Percentiles rank a stretch among this genome's conserved stretches.
These are phyloP conservation scores for Rostratula benghalensis DNA, from an alignment of 2,113 vertebrate species.

Conservation along the genomic window DNA sequence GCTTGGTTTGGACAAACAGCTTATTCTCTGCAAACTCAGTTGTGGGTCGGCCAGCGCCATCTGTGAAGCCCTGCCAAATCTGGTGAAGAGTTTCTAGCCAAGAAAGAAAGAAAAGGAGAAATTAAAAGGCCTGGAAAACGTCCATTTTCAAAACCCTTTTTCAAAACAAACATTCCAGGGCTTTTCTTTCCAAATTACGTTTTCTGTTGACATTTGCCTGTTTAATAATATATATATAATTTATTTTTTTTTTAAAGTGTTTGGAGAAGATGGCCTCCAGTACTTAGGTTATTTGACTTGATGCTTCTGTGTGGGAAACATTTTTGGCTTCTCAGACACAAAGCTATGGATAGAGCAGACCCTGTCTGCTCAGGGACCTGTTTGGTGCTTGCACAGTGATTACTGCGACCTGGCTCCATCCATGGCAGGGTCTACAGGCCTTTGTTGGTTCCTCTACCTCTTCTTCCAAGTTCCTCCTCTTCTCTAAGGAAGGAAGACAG, in stretches of 20 bases:
- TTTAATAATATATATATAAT: not conserved
- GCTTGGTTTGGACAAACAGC: slow-evolving; percentile 61
- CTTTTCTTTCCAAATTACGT: slow-evolving; percentile 9
- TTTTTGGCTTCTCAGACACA: not conserved
- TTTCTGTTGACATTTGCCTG: slow-evolving; percentile 11
- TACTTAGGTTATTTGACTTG: not conserved
- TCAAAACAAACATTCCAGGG: slow-evolving; percentile 58
- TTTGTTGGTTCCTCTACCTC: too few relatives aligned
- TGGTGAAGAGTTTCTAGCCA: slow-evolving; percentile 50
- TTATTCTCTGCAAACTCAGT: slow-evolving; percentile 52
- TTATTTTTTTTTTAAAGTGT: not conserved
- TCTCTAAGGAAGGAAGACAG: not conserved
- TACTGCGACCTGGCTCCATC: not conserved
- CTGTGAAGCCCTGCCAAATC: slow-evolving; percentile 56
- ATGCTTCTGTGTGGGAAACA: not conserved
- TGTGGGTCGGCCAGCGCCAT: slow-evolving; percentile 47
- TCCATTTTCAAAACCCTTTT: slow-evolving; percentile 27
- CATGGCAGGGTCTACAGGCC: fast-evolving
- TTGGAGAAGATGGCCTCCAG: not conserved
- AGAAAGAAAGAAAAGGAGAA: slow-evolving; percentile 38
- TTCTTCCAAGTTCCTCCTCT: not conserved
- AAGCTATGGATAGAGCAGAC: not conserved
- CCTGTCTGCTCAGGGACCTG: not conserved
- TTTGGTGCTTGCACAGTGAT: not conserved
- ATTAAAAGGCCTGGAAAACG: slow-evolving; percentile 21